Evolutionary conservation across 2,888 invertebrate species (phyloP), one percentile per base, ranked within the genome.

Genomic region (Brachyptera putata): DNA sequence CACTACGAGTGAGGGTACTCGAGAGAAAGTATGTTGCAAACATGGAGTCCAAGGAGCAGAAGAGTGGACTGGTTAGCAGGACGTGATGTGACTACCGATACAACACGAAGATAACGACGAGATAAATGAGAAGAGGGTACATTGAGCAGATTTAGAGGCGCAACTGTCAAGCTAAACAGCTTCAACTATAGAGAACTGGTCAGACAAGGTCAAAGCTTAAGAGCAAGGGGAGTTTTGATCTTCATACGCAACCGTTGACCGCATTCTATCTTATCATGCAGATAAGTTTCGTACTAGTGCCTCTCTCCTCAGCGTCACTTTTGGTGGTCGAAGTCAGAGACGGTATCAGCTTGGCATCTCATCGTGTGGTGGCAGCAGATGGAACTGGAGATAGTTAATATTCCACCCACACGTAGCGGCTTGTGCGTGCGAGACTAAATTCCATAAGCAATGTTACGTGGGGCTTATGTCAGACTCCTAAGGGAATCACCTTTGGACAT

Each of bases 401-500:
- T 50, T 50, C 50, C 25, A 11, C 14, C n/a, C 50, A 26, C 25
- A 37, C 25, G 26, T 11, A 13, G 14, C 25, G 18, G 14, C 50
- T n/a, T 34, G 50, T 41, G 50, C 25, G 49, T 49, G 49, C 22
- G 14, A 36, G n/a, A 22, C 18, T 36, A 21, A 34, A 55, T 55
- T 55, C 36, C 34, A 36, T 55, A 55, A 56, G 39, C 56, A 41
- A 56, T 37, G 37, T 22, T 37, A 37, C 18, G 22, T 18, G 22
- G 18, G 56, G 22, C 39, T 18, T 50, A 50, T 37, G 56, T 56
- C 56, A 25, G 56, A 5, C 46, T n/a, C 48, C 57, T 57, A 18
- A 16, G 48, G 56, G 48, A 34, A 18, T 46, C 57, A 49, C 34
- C 58, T 36, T 34, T 21, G 58, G 58, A 48, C 58, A n/a, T 24